phyloP scores from a whole-genome alignment of 2,113 vertebrate species.

The Corvus cornix region DNA sequence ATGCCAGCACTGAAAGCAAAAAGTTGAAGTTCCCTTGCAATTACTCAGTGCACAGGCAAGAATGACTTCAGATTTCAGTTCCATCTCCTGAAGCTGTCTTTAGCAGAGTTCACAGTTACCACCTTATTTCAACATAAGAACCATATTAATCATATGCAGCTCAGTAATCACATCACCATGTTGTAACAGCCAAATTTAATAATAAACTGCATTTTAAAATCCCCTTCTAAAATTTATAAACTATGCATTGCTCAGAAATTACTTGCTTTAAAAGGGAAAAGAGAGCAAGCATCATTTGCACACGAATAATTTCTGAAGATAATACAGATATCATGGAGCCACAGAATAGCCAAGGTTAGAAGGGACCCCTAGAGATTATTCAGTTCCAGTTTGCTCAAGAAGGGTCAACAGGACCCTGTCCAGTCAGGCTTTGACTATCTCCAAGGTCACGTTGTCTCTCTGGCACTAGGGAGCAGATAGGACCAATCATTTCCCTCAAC shows the following conservation, averaged over 20 bases:
- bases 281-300: neutral
- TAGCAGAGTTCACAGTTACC: neutral
- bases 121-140: neutral
- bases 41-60: neutral
- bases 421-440: neutral
- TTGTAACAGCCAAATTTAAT: neutral
- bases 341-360: neutral
- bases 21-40: neutral
- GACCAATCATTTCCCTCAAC: neutral
- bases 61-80: neutral
- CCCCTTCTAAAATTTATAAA: neutral
- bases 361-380: neutral
- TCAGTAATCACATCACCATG: neutral
- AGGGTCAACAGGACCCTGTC: neutral
- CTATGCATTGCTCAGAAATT: neutral
- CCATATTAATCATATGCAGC: neutral
- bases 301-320: neutral
- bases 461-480: neutral
- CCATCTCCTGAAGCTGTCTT: neutral
- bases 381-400: too few species aligned
- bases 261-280: neutral
- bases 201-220: neutral
- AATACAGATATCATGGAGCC: neutral
- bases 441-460: neutral
- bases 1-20: neutral